These are phyloP conservation scores for Chelmon rostratus DNA, from an alignment of 2,797 vertebrate genomes.

Conservation along the genomic window DNA sequence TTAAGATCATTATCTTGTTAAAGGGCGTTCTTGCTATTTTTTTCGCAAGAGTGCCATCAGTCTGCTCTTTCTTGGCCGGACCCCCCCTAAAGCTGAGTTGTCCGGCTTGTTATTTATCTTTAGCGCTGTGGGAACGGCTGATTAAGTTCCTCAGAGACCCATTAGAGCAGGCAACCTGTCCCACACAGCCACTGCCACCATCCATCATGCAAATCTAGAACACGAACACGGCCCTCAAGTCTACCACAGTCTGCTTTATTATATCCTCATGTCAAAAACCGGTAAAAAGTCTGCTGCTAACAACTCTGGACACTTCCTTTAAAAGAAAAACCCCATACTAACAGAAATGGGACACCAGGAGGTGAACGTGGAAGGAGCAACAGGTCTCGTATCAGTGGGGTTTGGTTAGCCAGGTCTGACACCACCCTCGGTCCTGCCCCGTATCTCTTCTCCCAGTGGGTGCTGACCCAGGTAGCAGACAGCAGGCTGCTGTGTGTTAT, in stretches of 20 bases:
- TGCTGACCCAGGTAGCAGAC: conserved; percentile 75
- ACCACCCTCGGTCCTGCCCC: conserved; percentile 40
- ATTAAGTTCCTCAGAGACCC: conserved; percentile 84
- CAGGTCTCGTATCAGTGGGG: conserved; percentile 69
- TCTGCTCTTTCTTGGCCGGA: conserved; percentile 54
- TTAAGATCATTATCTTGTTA: conserved; percentile 62
- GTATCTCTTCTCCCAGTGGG: conserved; percentile 60
- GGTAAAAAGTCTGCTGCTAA: conserved; percentile 77
- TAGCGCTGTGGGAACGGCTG: conserved; percentile 72
- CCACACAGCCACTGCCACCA: conserved; percentile 73
- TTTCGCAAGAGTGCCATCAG: conserved; percentile 51
- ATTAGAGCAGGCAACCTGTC: conserved; percentile 84
- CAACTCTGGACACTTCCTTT: conserved; percentile 78
- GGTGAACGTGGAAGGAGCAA: conserved; percentile 59
- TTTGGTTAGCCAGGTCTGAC: conserved; percentile 73
- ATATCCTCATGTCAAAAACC: conserved; percentile 71
- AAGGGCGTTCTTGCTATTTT: conserved; percentile 48
- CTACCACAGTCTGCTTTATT: conserved; percentile 70
- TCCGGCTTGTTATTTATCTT: conserved; percentile 80
- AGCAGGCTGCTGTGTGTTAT: conserved; percentile 73
- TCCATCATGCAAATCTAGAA: conserved; percentile 86
- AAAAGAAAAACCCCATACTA: conserved; percentile 59
- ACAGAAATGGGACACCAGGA: conserved; percentile 77
- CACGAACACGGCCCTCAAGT: conserved; percentile 56
- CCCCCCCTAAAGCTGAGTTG: conserved; percentile 56